Base-by-base conservation (phyloP, 1,140 invertebrate species). In the Drosophila carrolli region DNA sequence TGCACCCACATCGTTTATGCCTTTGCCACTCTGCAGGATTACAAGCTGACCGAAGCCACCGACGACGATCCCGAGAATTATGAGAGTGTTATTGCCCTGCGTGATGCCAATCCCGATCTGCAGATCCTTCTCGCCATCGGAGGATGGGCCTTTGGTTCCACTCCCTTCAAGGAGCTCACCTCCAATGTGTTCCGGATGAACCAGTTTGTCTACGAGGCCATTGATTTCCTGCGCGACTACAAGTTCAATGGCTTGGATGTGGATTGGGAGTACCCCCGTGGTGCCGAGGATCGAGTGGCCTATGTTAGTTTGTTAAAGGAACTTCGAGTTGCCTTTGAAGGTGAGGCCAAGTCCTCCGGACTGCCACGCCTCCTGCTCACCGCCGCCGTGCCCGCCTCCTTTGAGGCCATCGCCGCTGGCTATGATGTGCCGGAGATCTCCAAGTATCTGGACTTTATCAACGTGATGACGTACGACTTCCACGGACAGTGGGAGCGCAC, bases 181-280 rank as follows among this genome's bases (percentile, higher is more conserved):
- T 96, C 96, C 41, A 98, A 97, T 84, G 95, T 96, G 3, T 98
- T 97, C 94, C 94, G 97, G 38, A 98, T 98, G 97, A 98, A 98
- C 88, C 96, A 98, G 83, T 99, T 99, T 83, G 97, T 98, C 4
- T 98, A 98, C 84, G 97, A 98, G 86, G 96, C 97, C 5, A 97
- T 98, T 43, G 97, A 98, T 78, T 99, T 98, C 93, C 93, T 99
- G 2, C 94, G 98, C 27, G 96, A 97, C 86, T 96, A 97, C 76
- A 96, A 97, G 92, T 98, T 99, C 91, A 98, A 99, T 89, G 98
- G 98, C 6, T 93, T 92, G 59, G 98, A 99, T 79, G 96, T 99
- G 1, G 98, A 99, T 89, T 99, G 98, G 98, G 98, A 99, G 93
- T 98, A 98, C 93, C 98, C 98, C 4, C 95, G 97, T 89, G 97